Percentiles rank a stretch among this genome's conserved stretches.
These are phyloP conservation scores for Lateolabrax maculatus DNA, from an alignment of 2,797 vertebrate genomes.

Conservation along the genomic window DNA sequence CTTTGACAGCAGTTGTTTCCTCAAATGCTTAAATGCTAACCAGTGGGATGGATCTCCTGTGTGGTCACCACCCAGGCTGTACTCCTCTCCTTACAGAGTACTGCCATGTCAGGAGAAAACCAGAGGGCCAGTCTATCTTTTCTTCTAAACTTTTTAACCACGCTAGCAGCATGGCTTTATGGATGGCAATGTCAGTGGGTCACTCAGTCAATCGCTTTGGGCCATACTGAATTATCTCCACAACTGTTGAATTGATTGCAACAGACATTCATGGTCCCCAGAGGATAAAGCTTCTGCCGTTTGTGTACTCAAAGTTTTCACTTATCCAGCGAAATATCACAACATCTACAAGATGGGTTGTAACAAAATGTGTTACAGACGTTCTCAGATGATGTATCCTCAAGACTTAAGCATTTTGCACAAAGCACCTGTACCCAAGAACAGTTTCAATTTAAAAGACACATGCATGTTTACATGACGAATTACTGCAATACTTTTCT, in stretches of 20 bases:
- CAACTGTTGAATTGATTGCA: background rate
- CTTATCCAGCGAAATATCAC: no score
- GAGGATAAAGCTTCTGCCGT: background rate
- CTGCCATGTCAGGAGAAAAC: conserved; percentile 8
- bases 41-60: conserved; percentile 24
- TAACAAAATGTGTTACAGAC: background rate
- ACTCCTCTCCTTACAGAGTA: background rate
- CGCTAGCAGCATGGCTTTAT: no score
- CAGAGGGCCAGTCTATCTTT: conserved; percentile 4
- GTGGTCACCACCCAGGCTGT: conserved; percentile 22
- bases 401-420: background rate
- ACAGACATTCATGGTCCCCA: background rate
- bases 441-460: background rate
- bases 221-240: background rate
- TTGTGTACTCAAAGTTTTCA: no score
- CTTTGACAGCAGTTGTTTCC: conserved; percentile 21
- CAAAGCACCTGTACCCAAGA: background rate
- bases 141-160: background rate
- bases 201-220: background rate
- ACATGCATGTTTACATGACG: background rate
- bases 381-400: no score
- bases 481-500: background rate
- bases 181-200: background rate
- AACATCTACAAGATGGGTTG: no score
- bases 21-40: conserved; percentile 39